Conservation (phyloP, 2,113 vertebrate genomes). For the Calidris pygmaea region DNA sequence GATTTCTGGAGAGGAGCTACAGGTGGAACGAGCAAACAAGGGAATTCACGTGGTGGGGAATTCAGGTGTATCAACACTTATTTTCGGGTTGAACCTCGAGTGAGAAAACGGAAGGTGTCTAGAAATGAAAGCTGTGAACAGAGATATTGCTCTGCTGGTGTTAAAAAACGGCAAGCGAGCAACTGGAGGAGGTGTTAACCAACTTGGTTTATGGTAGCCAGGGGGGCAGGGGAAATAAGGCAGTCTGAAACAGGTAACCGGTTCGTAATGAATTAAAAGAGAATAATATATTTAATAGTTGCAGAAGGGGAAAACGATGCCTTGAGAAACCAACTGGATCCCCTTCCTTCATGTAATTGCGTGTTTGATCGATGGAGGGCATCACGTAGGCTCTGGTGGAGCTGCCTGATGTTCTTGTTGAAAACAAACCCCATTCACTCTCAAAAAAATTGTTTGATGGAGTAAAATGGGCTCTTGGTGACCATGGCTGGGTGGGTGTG, state of each 20-base stretch:
- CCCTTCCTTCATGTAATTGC: too few species aligned
- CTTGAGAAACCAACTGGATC: background rate
- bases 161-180: background rate
- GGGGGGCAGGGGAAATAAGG: background rate
- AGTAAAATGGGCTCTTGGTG: background rate
- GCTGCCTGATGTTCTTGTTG: background rate
- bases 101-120: background rate
- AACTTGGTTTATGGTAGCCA: background rate
- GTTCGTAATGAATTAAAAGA: background rate
- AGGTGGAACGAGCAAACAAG: background rate
- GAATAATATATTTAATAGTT: too few species aligned
- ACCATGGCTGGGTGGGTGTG: too few species aligned
- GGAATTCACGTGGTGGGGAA: background rate
- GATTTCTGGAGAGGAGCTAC: background rate
- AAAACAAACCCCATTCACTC: fast-evolving
- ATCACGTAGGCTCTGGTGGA: background rate
- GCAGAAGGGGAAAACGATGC: background rate
- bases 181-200: background rate
- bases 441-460: too few species aligned
- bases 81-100: background rate
- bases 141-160: background rate
- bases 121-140: background rate
- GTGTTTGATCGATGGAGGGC: background rate
- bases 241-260: fast-evolving
- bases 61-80: background rate